Conservation (phyloP, 2,797 vertebrate genomes). For the Dicrostonyx torquatus region DNA sequence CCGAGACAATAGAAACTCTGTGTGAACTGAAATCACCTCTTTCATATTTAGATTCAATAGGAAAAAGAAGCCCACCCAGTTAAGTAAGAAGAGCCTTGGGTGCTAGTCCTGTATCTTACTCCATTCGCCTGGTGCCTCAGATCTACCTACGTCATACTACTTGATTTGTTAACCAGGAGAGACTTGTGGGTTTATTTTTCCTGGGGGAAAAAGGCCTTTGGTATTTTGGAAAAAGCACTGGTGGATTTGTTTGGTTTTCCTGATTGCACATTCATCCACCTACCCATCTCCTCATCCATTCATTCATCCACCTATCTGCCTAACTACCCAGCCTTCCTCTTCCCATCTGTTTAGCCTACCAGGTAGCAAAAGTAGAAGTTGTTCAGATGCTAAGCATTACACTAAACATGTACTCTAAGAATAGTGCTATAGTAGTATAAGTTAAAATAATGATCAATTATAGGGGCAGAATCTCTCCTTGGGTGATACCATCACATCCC, state of each 20-base stretch:
- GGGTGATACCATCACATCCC: not conserved
- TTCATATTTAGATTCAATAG: slow-evolving; percentile 23
- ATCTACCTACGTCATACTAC: not conserved
- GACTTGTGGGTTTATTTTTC: not conserved
- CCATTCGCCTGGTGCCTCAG: not conserved
- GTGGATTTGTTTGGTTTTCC: not conserved
- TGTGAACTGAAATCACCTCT: not conserved
- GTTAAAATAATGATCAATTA: not conserved
- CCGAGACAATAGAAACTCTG: not conserved
- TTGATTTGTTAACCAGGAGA: slow-evolving; percentile 6
- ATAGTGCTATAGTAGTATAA: not conserved
- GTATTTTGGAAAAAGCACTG: not conserved
- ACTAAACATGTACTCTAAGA: not conserved
- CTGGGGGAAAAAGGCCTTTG: not conserved
- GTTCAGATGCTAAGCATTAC: not conserved
- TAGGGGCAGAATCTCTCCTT: not conserved
- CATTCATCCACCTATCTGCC: not conserved
- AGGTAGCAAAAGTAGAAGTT: not conserved
- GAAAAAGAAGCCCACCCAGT: not conserved
- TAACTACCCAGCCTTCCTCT: not conserved
- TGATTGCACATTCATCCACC: not conserved
- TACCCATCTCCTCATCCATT: not conserved
- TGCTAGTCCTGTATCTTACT: not conserved
- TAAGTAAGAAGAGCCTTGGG: slow-evolving; percentile 25
- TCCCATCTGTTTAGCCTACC: not conserved